Percentiles rank a stretch among this genome's conserved stretches.
Conservation (phyloP, 2,888 invertebrate genomes). For the Serripes groenlandicus region DNA sequence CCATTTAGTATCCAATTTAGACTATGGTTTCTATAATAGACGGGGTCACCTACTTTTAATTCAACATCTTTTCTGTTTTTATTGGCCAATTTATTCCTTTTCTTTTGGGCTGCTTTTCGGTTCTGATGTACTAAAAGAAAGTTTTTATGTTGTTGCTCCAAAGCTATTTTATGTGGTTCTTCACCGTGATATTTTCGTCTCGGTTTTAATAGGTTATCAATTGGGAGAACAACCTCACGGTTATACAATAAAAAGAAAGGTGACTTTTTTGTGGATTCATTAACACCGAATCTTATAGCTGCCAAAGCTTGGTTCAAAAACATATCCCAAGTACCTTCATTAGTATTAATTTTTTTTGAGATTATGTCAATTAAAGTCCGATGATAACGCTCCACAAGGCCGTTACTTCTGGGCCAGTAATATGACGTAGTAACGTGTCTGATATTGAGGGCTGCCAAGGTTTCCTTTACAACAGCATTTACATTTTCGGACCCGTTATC, state of each 20-base stretch:
- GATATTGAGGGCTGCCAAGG: constrained; percentile 29
- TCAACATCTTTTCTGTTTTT: constrained; percentile 35
- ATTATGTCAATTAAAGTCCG: constrained; percentile 12
- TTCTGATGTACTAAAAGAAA: constrained; percentile 38
- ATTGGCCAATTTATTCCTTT: constrained; percentile 47
- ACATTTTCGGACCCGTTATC: constrained; percentile 42
- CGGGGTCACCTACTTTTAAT: constrained; percentile 57
- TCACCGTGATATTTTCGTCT: constrained; percentile 49
- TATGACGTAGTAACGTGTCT: constrained; percentile 29
- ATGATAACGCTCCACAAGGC: constrained; percentile 9
- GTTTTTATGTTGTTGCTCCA: constrained; percentile 58
- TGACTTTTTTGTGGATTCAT: constrained; percentile 34
- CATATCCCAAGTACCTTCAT: constrained; percentile 41
- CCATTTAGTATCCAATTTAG: constrained; percentile 52
- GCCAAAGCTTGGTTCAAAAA: constrained; percentile 42
- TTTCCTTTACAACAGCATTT: constrained; percentile 26
- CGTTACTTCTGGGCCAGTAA: constrained; percentile 19
- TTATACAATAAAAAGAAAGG: constrained; percentile 53
- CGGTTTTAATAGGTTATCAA: constrained; percentile 53
- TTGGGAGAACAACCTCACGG: constrained; percentile 49
- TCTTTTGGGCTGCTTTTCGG: constrained; percentile 37
- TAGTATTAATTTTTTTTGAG: constrained; percentile 26
- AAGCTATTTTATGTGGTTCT: constrained; percentile 51
- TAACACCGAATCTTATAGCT: constrained; percentile 36
- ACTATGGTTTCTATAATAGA: constrained; percentile 53